A percentile compares a stretch with the other conserved stretches of the same genome.
Conservation (phyloP, 1,140 invertebrate genomes). For the Tetramorium parvispinum region DNA sequence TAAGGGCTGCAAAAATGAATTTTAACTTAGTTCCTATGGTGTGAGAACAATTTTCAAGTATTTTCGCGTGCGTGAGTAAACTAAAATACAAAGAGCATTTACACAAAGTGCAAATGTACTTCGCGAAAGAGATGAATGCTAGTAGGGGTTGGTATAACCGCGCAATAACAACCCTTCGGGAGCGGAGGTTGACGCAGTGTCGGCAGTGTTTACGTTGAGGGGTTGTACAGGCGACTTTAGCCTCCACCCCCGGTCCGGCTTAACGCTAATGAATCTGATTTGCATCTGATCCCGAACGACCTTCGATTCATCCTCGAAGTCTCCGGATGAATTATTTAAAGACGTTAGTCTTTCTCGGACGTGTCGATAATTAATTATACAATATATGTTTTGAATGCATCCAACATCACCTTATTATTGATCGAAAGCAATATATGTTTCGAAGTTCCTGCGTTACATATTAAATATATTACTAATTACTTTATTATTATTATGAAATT, state of each 20-base stretch:
- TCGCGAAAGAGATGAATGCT: constrained; percentile 62
- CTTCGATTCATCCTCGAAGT: constrained; percentile 75
- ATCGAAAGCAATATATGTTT: background rate
- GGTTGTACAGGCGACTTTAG: constrained; percentile 56
- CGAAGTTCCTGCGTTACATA: background rate
- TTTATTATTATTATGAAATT: background rate
- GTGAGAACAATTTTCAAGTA: background rate
- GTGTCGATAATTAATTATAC: constrained; percentile 70
- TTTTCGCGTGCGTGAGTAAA: constrained; percentile 5
- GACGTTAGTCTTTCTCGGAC: constrained; percentile 61
- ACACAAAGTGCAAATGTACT: constrained; percentile 53
- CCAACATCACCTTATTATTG: background rate
- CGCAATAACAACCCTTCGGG: constrained; percentile 77
- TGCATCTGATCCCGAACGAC: constrained; percentile 84
- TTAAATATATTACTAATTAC: background rate
- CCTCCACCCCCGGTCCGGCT: constrained; percentile 72
- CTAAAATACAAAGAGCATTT: constrained; percentile 22
- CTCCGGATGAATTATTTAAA: constrained; percentile 81
- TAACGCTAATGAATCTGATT: constrained; percentile 85
- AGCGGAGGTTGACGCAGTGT: constrained; percentile 73
- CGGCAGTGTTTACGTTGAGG: constrained; percentile 76
- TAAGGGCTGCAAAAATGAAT: background rate
- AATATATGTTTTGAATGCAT: constrained; percentile 46
- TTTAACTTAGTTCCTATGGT: background rate
- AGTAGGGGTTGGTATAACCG: constrained; percentile 72